phyloP scores from a whole-genome alignment of 2,113 vertebrate genomes.

The Galbula dea region DNA sequence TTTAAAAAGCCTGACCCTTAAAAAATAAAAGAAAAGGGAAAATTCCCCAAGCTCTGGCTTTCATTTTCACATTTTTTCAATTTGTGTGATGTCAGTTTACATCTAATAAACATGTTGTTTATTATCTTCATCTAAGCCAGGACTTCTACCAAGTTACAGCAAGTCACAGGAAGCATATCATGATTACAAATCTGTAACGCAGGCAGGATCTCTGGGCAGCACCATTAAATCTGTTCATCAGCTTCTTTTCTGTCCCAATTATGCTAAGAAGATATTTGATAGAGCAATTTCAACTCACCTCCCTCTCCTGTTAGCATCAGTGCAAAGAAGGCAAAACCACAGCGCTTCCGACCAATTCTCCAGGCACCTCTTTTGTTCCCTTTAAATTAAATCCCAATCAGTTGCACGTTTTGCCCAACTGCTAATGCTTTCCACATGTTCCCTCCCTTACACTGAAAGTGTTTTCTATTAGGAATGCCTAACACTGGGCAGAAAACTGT shows the following conservation, averaged over 20 bases:
- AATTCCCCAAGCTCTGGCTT: not conserved
- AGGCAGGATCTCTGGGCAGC: not conserved
- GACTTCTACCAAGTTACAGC: slow-evolving; percentile 3
- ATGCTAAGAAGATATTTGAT: slow-evolving; percentile 11
- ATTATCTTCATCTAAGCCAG: slow-evolving; percentile 40
- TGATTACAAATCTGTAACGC: not conserved
- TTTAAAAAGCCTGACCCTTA: not conserved
- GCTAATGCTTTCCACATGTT: slow-evolving; percentile 55
- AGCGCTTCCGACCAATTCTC: slow-evolving; percentile 51
- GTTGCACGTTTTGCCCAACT: slow-evolving; percentile 41
- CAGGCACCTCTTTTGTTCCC: slow-evolving; percentile 50
- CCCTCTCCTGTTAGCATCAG: not conserved
- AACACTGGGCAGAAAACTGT: slow-evolving; percentile 36
- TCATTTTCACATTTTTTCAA: slow-evolving; percentile 20
- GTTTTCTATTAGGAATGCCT: slow-evolving; percentile 46
- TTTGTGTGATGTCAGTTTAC: slow-evolving; percentile 43
- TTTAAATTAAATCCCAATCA: slow-evolving; percentile 58
- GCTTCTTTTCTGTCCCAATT: slow-evolving; percentile 3
- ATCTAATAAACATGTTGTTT: slow-evolving; percentile 49
- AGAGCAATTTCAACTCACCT: slow-evolving; percentile 25
- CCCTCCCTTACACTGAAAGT: slow-evolving; percentile 37
- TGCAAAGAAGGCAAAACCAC: slow-evolving; percentile 26
- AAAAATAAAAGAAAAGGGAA: not conserved
- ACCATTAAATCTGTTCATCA: not conserved
- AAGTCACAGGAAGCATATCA: not conserved